These are phyloP conservation scores for Clinocottus analis DNA, from an alignment of 2,113 vertebrate genomes.

Conservation along the genomic window DNA sequence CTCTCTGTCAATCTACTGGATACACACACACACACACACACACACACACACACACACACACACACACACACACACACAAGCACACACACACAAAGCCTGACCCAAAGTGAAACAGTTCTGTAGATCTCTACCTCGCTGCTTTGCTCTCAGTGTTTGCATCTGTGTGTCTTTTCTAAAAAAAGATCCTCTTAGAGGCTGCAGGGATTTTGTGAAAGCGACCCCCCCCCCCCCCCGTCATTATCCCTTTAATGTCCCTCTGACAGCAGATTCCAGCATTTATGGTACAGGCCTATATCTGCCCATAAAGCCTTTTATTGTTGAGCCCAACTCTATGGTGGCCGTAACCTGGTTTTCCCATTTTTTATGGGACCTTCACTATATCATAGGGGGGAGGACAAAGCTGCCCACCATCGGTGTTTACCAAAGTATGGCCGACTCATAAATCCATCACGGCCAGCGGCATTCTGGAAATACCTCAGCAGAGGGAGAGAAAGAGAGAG, in stretches of 20 bases:
- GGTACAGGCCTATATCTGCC: slow-evolving; percentile 81
- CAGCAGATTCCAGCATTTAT: slow-evolving; percentile 82
- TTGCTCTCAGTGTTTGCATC: slow-evolving; percentile 23
- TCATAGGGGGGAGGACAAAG: slow-evolving; percentile 72
- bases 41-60: background rate
- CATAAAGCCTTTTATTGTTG: slow-evolving; percentile 83
- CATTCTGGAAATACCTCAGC: slow-evolving; percentile 79
- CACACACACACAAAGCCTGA: slow-evolving; percentile 23
- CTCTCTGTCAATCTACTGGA: slow-evolving; percentile 51
- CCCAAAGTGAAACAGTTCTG: slow-evolving; percentile 55
- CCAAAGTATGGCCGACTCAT: slow-evolving; percentile 78
- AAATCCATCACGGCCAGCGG: slow-evolving; percentile 79
- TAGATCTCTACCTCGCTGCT: slow-evolving; percentile 41
- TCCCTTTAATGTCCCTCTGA: slow-evolving; percentile 80
- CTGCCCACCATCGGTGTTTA: slow-evolving; percentile 80
- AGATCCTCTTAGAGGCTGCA: slow-evolving; percentile 54
- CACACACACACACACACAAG: too few relatives aligned
- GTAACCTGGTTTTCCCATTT: slow-evolving; percentile 81
- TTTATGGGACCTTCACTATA: slow-evolving; percentile 82
- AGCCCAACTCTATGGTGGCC: slow-evolving; percentile 74
- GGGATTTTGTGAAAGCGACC: slow-evolving; percentile 70
- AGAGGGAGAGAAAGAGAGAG: slow-evolving; percentile 50
- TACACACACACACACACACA: slow-evolving; percentile 25
- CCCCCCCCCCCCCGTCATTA: slow-evolving; percentile 73
- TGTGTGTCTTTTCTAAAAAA: slow-evolving; percentile 33